Percentiles rank a stretch among this genome's conserved stretches.
These are phyloP conservation scores for Valencia hispanica DNA, from an alignment of 2,797 vertebrate genomes.

Conservation along the genomic window DNA sequence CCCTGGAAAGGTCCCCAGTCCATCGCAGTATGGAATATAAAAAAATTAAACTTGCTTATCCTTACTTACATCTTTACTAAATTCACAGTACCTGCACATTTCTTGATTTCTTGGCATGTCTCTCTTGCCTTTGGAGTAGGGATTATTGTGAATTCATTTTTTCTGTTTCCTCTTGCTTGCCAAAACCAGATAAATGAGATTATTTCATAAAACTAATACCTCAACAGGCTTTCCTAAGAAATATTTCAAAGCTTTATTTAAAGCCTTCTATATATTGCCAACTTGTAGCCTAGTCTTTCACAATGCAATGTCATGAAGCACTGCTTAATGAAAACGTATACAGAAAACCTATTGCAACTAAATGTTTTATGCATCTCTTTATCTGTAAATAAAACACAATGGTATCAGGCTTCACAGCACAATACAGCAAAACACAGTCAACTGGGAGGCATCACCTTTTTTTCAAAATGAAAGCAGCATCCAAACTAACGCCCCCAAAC, in stretches of 20 bases:
- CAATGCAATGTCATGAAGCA: slow-evolving; percentile 15
- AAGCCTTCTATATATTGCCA: not conserved
- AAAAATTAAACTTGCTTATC: no score
- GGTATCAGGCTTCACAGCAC: slow-evolving; percentile 14
- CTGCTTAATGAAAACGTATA: not conserved
- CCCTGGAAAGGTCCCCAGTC: no score
- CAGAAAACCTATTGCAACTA: not conserved
- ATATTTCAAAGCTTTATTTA: not conserved
- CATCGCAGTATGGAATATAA: no score
- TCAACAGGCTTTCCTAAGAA: not conserved
- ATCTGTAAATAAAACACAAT: not conserved
- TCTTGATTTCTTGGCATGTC: not conserved
- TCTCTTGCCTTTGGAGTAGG: not conserved
- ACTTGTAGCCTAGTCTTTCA: slow-evolving; percentile 17
- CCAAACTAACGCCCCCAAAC: no score
- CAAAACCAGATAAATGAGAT: not conserved
- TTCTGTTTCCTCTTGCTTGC: not conserved
- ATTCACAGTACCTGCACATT: not conserved
- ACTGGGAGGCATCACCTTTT: slow-evolving; percentile 23
- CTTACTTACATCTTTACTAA: not conserved
- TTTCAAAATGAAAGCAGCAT: slow-evolving; percentile 22
- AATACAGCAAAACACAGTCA: slow-evolving; percentile 14
- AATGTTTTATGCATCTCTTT: slow-evolving; percentile 4
- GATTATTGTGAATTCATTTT: not conserved
- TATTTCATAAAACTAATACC: not conserved